phyloP scores from a whole-genome alignment of 2,888 invertebrate species.

The Ptychoptera contaminata region DNA sequence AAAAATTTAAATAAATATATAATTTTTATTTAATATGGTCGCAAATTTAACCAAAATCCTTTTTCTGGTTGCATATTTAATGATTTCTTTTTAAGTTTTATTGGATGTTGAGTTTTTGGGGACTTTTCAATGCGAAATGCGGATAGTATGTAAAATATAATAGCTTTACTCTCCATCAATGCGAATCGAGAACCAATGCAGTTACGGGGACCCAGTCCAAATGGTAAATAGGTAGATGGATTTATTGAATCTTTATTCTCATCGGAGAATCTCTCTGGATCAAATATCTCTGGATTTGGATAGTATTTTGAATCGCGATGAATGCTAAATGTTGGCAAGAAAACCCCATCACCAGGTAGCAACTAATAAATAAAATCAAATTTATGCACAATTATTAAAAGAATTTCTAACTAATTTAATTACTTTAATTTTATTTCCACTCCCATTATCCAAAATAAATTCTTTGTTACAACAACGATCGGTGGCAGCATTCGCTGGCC shows the following conservation, averaged over 20 bases:
- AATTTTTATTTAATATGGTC: too few species aligned
- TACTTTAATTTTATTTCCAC: slow-evolving; percentile 16
- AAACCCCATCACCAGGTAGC: slow-evolving; percentile 1
- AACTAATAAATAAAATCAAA: too few species aligned
- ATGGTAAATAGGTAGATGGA: slow-evolving; percentile 28
- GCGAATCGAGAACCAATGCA: slow-evolving; percentile 6
- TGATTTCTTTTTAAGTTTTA: background rate
- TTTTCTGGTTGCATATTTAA: background rate
- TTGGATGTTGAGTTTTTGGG: background rate
- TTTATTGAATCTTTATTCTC: slow-evolving; percentile 30
- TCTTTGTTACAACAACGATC: slow-evolving; percentile 38
- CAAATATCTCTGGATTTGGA: slow-evolving; percentile 32
- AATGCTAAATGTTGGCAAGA: slow-evolving; percentile 22
- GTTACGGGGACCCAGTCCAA: slow-evolving; percentile 31
- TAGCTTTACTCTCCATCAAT: slow-evolving; percentile 2
- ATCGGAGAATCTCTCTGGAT: slow-evolving; percentile 34
- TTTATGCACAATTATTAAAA: too few species aligned
- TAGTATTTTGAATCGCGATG: slow-evolving; percentile 30
- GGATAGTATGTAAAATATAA: slow-evolving; percentile 1
- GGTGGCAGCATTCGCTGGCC: slow-evolving; percentile 32
- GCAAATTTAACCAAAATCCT: too few species aligned
- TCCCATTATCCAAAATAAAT: slow-evolving; percentile 25
- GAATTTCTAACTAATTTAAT: too few species aligned
- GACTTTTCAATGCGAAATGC: background rate
- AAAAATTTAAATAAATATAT: too few species aligned